Percentiles rank a stretch among this genome's conserved stretches.
Evolutionary conservation across 1,140 invertebrate genomes (phyloP).

Genomic region (Drosophila ficusphila): DNA sequence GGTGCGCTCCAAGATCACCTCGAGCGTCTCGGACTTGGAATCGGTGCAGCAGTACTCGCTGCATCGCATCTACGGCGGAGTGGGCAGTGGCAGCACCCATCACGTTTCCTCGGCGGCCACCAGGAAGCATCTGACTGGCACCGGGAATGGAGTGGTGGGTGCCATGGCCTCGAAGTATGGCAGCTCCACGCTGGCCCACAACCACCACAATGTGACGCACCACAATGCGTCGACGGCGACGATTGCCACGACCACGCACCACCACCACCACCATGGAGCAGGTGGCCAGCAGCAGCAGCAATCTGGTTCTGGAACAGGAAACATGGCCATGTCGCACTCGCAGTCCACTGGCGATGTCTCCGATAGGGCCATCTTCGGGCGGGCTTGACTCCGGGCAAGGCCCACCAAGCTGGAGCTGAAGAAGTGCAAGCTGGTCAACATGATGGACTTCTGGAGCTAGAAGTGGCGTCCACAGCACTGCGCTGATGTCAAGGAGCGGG

Average conservation of each 20-base stretch:
- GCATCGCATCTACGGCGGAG: constrained; percentile 75
- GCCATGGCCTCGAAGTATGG: constrained; percentile 56
- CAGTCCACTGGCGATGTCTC: constrained; percentile 87
- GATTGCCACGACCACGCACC: constrained; percentile 64
- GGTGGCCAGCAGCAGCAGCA: constrained; percentile 21
- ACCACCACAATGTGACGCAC: constrained; percentile 73
- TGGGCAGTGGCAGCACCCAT: constrained; percentile 66
- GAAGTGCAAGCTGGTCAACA: constrained; percentile 83
- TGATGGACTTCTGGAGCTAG: constrained; percentile 84
- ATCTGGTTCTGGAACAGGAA: constrained; percentile 1
- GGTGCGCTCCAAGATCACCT: constrained; percentile 81
- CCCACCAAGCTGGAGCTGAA: constrained; percentile 83
- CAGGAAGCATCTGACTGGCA: constrained; percentile 71
- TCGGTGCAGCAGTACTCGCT: constrained; percentile 82
- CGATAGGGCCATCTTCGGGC: constrained; percentile 85
- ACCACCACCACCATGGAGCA: constrained; percentile 64
- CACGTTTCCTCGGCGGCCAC: constrained; percentile 73
- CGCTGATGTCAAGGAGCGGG: constrained; percentile 59
- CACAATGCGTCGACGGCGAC: constrained; percentile 78
- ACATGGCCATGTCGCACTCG: constrained; percentile 85
- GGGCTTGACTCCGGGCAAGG: constrained; percentile 86
- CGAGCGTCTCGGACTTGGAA: constrained; percentile 80
- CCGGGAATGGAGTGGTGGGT: constrained; percentile 9
- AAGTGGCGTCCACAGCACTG: constrained; percentile 80
- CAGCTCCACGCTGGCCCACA: constrained; percentile 69